A percentile compares a stretch with the other conserved stretches of the same genome.
Conservation (phyloP, 2,888 invertebrate species). For the Trachelus tabidus region DNA sequence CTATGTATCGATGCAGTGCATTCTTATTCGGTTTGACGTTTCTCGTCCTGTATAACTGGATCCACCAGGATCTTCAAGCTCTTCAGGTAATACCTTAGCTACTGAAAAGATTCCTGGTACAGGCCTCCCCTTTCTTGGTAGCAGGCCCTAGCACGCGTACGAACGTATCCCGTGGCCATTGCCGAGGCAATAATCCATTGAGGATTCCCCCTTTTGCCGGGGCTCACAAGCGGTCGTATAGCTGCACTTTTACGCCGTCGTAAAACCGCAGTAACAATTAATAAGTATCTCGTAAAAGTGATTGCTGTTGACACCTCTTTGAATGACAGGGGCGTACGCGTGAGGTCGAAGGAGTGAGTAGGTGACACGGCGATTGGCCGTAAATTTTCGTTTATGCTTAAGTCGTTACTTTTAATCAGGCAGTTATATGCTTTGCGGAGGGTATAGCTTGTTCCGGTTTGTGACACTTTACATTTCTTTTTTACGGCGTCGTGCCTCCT, state of each 20-base stretch:
- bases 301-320: slow-evolving; percentile 71
- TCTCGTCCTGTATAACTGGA: background rate
- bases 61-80: background rate
- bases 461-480: slow-evolving; percentile 16
- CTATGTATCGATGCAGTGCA: background rate
- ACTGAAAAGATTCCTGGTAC: background rate
- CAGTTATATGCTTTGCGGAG: slow-evolving; percentile 46
- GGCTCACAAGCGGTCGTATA: slow-evolving; percentile 56
- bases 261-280: slow-evolving; percentile 72
- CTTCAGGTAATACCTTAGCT: background rate
- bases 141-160: background rate
- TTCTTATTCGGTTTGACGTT: background rate
- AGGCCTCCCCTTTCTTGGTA: background rate
- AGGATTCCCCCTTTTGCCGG: slow-evolving; percentile 44
- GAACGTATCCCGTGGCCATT: slow-evolving; percentile 31
- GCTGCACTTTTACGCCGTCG: slow-evolving; percentile 69
- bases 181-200: slow-evolving; percentile 58
- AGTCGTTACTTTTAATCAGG: slow-evolving; percentile 62
- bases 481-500: background rate
- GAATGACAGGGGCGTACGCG: slow-evolving; percentile 62
- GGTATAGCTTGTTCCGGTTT: slow-evolving; percentile 21
- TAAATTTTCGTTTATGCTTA: slow-evolving; percentile 60
- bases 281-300: slow-evolving; percentile 72
- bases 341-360: slow-evolving; percentile 22
- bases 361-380: slow-evolving; percentile 51